Evolutionary conservation across 2,797 vertebrate species (phyloP).

Genomic region (Crenichthys baileyi): DNA sequence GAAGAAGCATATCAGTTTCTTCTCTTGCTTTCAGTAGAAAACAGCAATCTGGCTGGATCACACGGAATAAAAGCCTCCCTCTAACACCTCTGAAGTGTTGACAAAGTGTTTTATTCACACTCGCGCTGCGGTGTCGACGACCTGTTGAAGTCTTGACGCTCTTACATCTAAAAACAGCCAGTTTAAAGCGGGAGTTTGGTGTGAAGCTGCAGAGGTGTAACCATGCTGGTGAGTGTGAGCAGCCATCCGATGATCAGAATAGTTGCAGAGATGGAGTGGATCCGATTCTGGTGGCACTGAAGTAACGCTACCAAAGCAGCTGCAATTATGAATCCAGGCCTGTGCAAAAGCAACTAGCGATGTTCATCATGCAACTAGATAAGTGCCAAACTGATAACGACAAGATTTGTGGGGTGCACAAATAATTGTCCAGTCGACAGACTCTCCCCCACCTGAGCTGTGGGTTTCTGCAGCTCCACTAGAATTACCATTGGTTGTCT

Average conservation of each 20-base stretch:
- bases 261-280: conserved; percentile 1
- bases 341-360: background rate
- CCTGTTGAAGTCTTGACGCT: background rate
- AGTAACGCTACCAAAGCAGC: background rate
- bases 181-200: conserved; percentile 8
- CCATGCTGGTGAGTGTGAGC: conserved; percentile 15
- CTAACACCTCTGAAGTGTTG: conserved; percentile 16
- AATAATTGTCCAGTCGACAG: too few relatives aligned
- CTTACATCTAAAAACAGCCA: conserved; percentile 10
- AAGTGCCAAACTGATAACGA: too few relatives aligned
- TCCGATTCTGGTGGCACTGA: background rate
- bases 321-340: background rate
- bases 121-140: background rate
- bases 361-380: background rate
- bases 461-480: too few relatives aligned
- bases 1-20: background rate
- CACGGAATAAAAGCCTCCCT: background rate
- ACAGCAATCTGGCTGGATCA: background rate
- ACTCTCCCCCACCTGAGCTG: too few relatives aligned
- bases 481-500: too few relatives aligned
- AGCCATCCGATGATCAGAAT: conserved; percentile 17
- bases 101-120: conserved; percentile 18
- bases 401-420: too few relatives aligned
- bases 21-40: background rate
- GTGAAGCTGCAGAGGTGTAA: conserved; percentile 9